A percentile compares a stretch with the other conserved stretches of the same genome.
phyloP scores from a whole-genome alignment of 1,140 invertebrate genomes.

The Drosophila kanapiae region DNA sequence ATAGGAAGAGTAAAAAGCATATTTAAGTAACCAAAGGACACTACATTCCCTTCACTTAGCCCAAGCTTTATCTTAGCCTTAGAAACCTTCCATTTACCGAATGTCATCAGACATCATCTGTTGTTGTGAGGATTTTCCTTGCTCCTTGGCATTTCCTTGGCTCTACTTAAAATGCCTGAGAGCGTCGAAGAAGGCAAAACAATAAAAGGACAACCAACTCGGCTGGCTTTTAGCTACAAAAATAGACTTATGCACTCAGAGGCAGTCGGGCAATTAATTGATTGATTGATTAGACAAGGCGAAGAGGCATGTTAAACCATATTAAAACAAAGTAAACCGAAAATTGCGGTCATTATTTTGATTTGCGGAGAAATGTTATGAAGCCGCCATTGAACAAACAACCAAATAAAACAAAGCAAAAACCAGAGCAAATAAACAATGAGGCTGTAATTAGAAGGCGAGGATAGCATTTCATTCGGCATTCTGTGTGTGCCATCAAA shows the following conservation, averaged over 20 bases:
- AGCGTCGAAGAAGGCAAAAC: constrained; percentile 9
- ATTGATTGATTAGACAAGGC: constrained; percentile 59
- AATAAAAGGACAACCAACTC: constrained; percentile 26
- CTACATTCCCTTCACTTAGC: neutral
- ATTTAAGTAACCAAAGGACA: too few species aligned
- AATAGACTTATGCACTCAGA: constrained; percentile 56
- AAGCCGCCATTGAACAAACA: constrained; percentile 37
- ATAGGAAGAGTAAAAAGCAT: neutral
- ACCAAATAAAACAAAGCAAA: constrained; percentile 9
- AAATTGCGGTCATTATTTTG: constrained; percentile 50
- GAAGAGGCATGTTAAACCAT: constrained; percentile 26
- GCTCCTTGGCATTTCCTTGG: neutral
- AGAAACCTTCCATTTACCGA: neutral
- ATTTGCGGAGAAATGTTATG: constrained; percentile 57
- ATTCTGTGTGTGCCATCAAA: constrained; percentile 39
- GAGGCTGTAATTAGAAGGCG: constrained; percentile 36
- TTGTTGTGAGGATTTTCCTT: neutral
- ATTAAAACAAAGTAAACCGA: constrained; percentile 51
- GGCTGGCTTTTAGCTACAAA: constrained; percentile 55
- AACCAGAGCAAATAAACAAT: constrained; percentile 36
- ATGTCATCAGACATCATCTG: constrained; percentile 18
- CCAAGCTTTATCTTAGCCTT: neutral
- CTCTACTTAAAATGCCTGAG: constrained; percentile 34
- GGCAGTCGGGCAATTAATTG: constrained; percentile 51
- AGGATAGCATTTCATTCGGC: constrained; percentile 23